phyloP scores from a whole-genome alignment of 1,140 invertebrate species.

The Bombus superbus region DNA sequence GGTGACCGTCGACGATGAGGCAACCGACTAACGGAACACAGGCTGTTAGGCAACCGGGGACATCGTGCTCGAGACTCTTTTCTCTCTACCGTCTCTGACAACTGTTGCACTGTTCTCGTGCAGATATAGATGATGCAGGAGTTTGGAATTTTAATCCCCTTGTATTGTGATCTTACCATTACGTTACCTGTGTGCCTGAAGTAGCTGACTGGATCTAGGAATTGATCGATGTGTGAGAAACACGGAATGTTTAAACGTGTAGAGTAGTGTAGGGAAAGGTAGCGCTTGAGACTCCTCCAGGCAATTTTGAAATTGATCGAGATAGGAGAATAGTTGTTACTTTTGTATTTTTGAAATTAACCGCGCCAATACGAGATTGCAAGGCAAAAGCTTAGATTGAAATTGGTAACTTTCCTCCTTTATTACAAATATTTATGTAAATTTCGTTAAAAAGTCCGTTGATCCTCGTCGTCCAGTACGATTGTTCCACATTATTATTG shows the following conservation, averaged over 20 bases:
- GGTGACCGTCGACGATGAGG: constrained; percentile 56
- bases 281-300: not conserved
- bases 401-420: too few relatives aligned
- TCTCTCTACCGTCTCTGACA: not conserved
- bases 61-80: not conserved
- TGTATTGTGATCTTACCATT: not conserved
- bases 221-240: not conserved
- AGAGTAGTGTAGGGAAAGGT: too few relatives aligned
- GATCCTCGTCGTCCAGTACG: too few relatives aligned
- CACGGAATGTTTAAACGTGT: not conserved
- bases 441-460: too few relatives aligned
- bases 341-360: not conserved
- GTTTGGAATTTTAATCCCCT: not conserved
- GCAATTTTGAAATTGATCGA: not conserved
- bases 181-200: not conserved
- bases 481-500: too few relatives aligned
- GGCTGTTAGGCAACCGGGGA: constrained; percentile 49
- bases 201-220: not conserved
- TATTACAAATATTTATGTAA: too few relatives aligned
- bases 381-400: too few relatives aligned
- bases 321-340: not conserved
- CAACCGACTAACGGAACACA: constrained; percentile 50
- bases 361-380: too few relatives aligned
- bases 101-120: not conserved
- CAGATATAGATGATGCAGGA: not conserved